These are phyloP conservation scores for Agonum fuliginosum DNA, from an alignment of 2,888 invertebrate species.

Conservation along the genomic window DNA sequence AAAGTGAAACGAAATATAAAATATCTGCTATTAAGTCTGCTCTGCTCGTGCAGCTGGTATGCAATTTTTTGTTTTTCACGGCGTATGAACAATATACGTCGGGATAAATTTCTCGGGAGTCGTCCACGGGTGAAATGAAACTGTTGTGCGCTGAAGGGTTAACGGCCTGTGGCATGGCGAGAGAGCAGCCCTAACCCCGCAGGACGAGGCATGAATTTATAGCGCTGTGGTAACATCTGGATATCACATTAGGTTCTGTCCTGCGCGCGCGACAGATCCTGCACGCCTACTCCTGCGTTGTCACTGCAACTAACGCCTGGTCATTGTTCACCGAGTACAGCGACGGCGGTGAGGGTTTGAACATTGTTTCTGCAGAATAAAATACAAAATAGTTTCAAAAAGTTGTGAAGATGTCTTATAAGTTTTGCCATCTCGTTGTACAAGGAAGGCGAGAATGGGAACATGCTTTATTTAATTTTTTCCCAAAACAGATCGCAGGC, in stretches of 20 bases:
- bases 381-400: too few species aligned
- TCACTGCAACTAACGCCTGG: neutral
- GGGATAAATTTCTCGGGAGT: constrained; percentile 53
- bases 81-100: constrained; percentile 57
- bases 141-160: constrained; percentile 54
- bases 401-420: too few species aligned
- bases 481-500: too few species aligned
- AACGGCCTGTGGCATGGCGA: constrained; percentile 37
- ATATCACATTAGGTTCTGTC: constrained; percentile 53
- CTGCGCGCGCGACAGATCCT: neutral
- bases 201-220: constrained; percentile 49
- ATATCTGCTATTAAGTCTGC: constrained; percentile 51
- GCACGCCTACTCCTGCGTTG: too few species aligned
- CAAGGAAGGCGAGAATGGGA: too few species aligned
- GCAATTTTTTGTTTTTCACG: constrained; percentile 43
- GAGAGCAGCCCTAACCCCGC: constrained; percentile 29
- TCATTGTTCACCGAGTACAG: constrained; percentile 24
- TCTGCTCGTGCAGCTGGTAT: constrained; percentile 27
- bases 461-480: too few species aligned
- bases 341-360: too few species aligned
- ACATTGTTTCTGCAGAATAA: too few species aligned
- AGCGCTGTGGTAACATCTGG: constrained; percentile 55
- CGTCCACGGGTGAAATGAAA: constrained; percentile 50
- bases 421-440: too few species aligned
- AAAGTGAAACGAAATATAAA: constrained; percentile 52